phyloP scores from a whole-genome alignment of 2,888 invertebrate species.

The Diabrotica balteata region DNA sequence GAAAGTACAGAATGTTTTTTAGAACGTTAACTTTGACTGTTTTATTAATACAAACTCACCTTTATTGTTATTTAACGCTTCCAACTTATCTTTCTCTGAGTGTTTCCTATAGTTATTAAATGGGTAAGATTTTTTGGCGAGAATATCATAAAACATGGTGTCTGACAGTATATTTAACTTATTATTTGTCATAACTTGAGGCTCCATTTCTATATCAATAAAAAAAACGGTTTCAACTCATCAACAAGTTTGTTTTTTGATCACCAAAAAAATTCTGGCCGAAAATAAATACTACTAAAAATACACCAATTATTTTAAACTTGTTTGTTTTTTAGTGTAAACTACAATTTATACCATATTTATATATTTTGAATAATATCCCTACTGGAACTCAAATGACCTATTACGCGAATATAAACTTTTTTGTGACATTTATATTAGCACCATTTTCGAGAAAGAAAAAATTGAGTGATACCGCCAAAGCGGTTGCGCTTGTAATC shows the following conservation, averaged over 20 bases:
- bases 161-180: slow-evolving; percentile 34
- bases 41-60: not conserved
- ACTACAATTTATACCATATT: not conserved
- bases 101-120: slow-evolving; percentile 30
- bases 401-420: slow-evolving; percentile 34
- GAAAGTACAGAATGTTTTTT: no score
- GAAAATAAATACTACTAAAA: no score
- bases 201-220: slow-evolving; percentile 37
- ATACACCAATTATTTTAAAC: not conserved
- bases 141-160: slow-evolving; percentile 36
- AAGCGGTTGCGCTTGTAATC: slow-evolving; percentile 34
- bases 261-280: slow-evolving; percentile 14
- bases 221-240: not conserved
- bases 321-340: not conserved
- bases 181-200: slow-evolving; percentile 34
- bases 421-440: slow-evolving; percentile 28
- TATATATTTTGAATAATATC: not conserved
- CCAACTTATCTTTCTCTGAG: slow-evolving; percentile 34
- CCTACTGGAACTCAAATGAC: slow-evolving; percentile 1
- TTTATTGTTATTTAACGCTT: slow-evolving; percentile 35
- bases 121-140: slow-evolving; percentile 32
- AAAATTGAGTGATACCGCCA: slow-evolving; percentile 35
- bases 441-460: slow-evolving; percentile 28
- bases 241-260: slow-evolving; percentile 27
- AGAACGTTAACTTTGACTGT: no score